Evolutionary conservation across 2,888 invertebrate species (phyloP).

Genomic region (Eupithecia dodoneata): DNA sequence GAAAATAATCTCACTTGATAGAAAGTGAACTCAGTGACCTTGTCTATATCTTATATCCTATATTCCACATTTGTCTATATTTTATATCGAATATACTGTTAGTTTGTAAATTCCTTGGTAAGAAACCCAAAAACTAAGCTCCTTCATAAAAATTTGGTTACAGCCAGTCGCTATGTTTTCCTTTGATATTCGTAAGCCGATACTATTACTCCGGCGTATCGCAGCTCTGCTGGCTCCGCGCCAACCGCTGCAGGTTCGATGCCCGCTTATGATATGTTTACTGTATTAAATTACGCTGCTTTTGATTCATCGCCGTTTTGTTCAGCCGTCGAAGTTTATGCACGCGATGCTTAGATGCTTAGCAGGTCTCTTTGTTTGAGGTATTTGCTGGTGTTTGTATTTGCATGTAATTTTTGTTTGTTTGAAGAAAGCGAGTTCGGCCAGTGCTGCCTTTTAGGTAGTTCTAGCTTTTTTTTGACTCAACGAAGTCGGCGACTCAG

Average conservation of each 20-base stretch:
- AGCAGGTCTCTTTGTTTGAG: background rate
- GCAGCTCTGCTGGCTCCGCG: constrained; percentile 40
- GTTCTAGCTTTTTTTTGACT: background rate
- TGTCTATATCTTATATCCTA: no score
- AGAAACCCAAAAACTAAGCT: background rate
- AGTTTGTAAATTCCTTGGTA: no score
- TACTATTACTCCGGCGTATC: constrained; percentile 33
- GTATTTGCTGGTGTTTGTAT: background rate
- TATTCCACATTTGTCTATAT: no score
- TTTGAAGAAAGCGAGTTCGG: background rate
- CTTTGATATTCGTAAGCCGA: background rate
- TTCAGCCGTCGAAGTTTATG: constrained; percentile 15
- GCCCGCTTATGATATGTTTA: constrained; percentile 36
- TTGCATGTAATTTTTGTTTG: background rate
- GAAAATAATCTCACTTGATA: no score
- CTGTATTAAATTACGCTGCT: constrained; percentile 33
- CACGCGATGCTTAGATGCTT: constrained; percentile 16
- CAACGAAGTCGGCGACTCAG: no score
- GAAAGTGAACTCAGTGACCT: no score
- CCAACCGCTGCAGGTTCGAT: constrained; percentile 43
- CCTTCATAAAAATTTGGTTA: background rate
- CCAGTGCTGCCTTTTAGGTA: background rate
- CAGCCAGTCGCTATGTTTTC: background rate
- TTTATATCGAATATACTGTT: no score
- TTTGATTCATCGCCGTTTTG: constrained; percentile 32